Evolutionary conservation across 2,888 invertebrate species (phyloP), one percentile per base, ranked within the genome.

Genomic region (Pterostichus madidus): DNA sequence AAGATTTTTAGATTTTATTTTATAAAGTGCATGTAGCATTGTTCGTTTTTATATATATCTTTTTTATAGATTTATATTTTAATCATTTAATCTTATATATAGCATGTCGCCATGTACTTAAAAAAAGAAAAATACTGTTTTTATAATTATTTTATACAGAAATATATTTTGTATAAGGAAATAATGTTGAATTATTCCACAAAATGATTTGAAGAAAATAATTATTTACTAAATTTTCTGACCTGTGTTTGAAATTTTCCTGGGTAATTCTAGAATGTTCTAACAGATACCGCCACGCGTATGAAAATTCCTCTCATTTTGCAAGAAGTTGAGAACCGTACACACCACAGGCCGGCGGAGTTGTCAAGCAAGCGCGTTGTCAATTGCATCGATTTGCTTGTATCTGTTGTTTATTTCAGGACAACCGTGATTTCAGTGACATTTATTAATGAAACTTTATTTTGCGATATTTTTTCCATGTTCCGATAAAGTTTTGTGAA

Each of bases 381-480:
- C 52, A 83, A 83, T 83, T 76, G 84, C 85, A 85, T 86, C 85
- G 86, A 86, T 86, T 86, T 84, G 84, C 84, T 85, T 77, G 85
- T 84, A 84, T 85, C 84, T 85, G 83, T 84, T 83, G 76, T 77
- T 83, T 83, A 77, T 77, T 83, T 77, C 64, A 52, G 64, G 64
- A 83, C 64, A 46, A 15, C 32, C 39, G 76, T 83, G 68, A 77
- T 52, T 35, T 64, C 17, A 49, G 39, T 64, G 83, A 83, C 59
- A 32, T 77, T 83, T 83, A 77, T 83, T 53, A 83, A 83, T 77
- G 32, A 83, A 77, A 77, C 52, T 35, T 49, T 83, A 52, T 83
- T 52, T 52, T 32, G 52, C 24, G 75, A 52, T 71, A 44, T 49
- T 75, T 75, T 75, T 75, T 75, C 52, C 13, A 75, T 32, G 52